Base-by-base conservation (phyloP, 64 coral and sea anemone genomes). In the Acropora tenuis region DNA sequence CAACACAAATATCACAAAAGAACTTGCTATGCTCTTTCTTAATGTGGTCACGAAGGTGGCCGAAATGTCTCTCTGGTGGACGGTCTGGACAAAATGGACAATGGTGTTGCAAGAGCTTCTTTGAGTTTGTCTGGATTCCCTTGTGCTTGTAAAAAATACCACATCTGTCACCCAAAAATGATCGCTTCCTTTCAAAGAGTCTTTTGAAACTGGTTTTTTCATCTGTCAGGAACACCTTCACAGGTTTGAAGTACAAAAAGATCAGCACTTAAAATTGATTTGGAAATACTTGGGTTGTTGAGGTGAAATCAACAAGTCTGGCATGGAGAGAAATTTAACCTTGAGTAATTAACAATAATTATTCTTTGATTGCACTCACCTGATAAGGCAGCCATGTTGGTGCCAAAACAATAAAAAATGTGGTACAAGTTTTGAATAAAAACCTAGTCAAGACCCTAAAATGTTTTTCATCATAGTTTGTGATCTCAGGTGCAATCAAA, bases 1-100 rank as follows among this genome's bases (percentile, higher is more conserved):
- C 69, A 79, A 98, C 86, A 89, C 96, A 98, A 47, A 98, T 72
- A 47, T 89, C 90, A 92, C 96, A 98, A 71, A 86, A 95, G 58
- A 76, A 95, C 8, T 92, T 79, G 48, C 89, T 73, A 63, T 98
- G 96, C 4, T 77, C 68, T 16, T 76, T 88, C 52, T 81, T 88
- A 84, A 96, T 83, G 48, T 99, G 97, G 76, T 93, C 78, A 46
- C 86, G 91, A 9, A 99, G 91, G 18, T 71, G 65, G 5, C 41
- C 20, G 50, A 99, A 96, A 40, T 4, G 68, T 80, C 74, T 78
- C 15, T 87, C 78, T 61, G 88, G 74, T 8, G 48, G 8, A 3
- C 71, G 60, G 11, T 92, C 92, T 44, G 83, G 72, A 63, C 95
- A 97, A 6, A 90, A 73, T 55, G 46, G 46, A 69, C 97, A 99